Conservation (phyloP, 2,888 invertebrate species). For the Hirtodrosophila histrioides region DNA sequence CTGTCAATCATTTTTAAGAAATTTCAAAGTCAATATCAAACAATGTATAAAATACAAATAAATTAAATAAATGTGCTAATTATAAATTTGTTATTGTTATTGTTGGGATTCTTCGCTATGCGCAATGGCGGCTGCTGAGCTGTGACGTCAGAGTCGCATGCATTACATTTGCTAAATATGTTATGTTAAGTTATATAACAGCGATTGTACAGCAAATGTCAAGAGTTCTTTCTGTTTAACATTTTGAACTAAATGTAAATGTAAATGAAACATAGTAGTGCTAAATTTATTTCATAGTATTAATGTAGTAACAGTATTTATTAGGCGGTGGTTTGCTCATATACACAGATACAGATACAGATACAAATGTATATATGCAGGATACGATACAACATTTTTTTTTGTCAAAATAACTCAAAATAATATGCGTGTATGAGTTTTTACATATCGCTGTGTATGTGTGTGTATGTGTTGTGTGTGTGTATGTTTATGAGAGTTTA, state of each 20-base stretch:
- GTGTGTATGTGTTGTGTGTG: conserved; percentile 1
- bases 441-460: no score
- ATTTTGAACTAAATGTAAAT: conserved; percentile 30
- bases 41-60: conserved; percentile 2
- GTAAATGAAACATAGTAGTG: conserved; percentile 25
- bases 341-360: conserved; percentile 30
- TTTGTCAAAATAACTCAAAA: conserved; percentile 15
- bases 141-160: conserved; percentile 24
- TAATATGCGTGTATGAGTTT: background rate
- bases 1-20: conserved; percentile 22
- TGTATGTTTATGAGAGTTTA: conserved; percentile 3
- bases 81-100: conserved; percentile 20
- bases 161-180: conserved; percentile 19
- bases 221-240: conserved; percentile 6
- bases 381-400: conserved; percentile 12
- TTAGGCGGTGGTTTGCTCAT: conserved; percentile 57
- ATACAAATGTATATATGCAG: conserved; percentile 14
- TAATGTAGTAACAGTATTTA: conserved; percentile 41
- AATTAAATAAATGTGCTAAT: background rate
- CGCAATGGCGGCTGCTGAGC: conserved; percentile 19
- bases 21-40: conserved; percentile 4
- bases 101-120: conserved; percentile 33
- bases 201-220: conserved; percentile 15
- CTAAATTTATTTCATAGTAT: conserved; percentile 25
- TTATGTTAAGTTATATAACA: conserved; percentile 21